Percentiles rank a stretch among this genome's conserved stretches.
phyloP scores from a whole-genome alignment of 2,888 invertebrate genomes.

The Megastigmus dorsalis region DNA sequence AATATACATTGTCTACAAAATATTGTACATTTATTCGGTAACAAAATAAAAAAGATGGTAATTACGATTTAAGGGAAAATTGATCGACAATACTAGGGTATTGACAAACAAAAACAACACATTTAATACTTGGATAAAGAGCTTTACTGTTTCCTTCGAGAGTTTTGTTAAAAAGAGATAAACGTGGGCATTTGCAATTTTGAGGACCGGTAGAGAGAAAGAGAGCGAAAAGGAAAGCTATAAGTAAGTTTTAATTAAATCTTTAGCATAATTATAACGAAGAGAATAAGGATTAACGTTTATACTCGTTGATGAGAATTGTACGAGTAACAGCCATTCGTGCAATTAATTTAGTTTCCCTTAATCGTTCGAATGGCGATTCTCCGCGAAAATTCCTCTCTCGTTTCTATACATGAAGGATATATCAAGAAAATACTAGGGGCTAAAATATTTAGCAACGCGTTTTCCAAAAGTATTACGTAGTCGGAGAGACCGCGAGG shows the following conservation, averaged over 20 bases:
- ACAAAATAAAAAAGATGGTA: constrained; percentile 29
- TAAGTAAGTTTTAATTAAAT: constrained; percentile 14
- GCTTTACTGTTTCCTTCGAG: constrained; percentile 57
- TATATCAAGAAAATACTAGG: not conserved
- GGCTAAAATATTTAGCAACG: constrained; percentile 6
- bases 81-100: constrained; percentile 68
- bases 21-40: constrained; percentile 53
- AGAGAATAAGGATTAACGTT: constrained; percentile 2
- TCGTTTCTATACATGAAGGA: not conserved
- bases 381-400: not conserved
- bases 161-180: constrained; percentile 28
- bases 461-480: constrained; percentile 26
- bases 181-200: constrained; percentile 35
- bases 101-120: constrained; percentile 58
- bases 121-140: constrained; percentile 59
- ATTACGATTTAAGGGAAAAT: constrained; percentile 42
- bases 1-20: constrained; percentile 58
- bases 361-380: not conserved
- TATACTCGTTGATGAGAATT: constrained; percentile 30
- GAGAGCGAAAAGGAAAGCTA: not conserved
- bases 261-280: constrained; percentile 20
- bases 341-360: constrained; percentile 46
- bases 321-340: constrained; percentile 45
- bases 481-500: not conserved
- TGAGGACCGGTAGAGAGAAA: constrained; percentile 11